Evolutionary conservation across 2,888 invertebrate species (phyloP).

Genomic region (Lithophane leautieri): DNA sequence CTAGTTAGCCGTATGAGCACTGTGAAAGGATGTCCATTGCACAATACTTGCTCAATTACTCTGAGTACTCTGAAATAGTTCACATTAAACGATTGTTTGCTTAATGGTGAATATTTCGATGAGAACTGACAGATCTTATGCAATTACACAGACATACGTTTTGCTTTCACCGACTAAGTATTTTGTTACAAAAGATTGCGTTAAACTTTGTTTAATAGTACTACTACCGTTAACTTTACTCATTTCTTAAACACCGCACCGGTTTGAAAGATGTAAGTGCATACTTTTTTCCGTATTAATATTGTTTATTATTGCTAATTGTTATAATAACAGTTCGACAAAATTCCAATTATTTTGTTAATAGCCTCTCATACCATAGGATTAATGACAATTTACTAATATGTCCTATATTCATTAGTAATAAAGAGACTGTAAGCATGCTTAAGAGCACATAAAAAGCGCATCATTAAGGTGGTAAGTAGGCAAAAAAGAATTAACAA

Average conservation of each 20-base stretch:
- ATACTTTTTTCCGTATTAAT: background rate
- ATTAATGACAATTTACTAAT: background rate
- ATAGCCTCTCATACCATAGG: background rate
- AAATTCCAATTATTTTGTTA: background rate
- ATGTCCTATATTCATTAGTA: background rate
- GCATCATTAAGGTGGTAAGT: background rate
- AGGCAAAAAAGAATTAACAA: background rate
- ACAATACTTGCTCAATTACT: constrained; percentile 23
- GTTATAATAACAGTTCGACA: constrained; percentile 6
- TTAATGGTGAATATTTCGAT: constrained; percentile 39
- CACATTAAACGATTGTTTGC: constrained; percentile 42
- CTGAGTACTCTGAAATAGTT: constrained; percentile 35
- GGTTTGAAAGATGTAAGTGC: constrained; percentile 19
- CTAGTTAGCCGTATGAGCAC: constrained; percentile 32
- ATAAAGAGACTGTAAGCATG: background rate
- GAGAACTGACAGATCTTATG: constrained; percentile 52
- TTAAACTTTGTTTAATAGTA: constrained; percentile 36
- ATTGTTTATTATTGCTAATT: too few species aligned
- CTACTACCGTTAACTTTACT: constrained; percentile 28
- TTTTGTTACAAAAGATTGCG: constrained; percentile 48
- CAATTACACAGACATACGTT: constrained; percentile 48
- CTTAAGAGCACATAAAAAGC: background rate
- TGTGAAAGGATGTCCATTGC: constrained; percentile 42
- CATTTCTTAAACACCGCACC: constrained; percentile 31
- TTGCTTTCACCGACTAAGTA: constrained; percentile 56